Evolutionary conservation across 1,140 invertebrate species (phyloP), one percentile per base, ranked within the genome.

Genomic region (Choristoneura fumiferana): DNA sequence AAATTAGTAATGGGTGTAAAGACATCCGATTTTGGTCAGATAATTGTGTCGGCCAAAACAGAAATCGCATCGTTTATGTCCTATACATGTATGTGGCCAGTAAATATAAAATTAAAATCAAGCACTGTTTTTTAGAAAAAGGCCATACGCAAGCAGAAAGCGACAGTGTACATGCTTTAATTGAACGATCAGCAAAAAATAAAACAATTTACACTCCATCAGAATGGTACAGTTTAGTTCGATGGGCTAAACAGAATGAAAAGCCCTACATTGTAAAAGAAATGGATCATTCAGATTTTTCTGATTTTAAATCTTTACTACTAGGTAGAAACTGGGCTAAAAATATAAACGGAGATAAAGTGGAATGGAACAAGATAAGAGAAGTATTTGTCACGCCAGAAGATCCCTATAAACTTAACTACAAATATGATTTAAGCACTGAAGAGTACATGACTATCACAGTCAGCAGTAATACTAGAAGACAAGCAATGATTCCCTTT

Each of bases 11-110:
- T 17, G 69, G 60, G 4, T 54, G 63, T 12, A 78, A 66, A 17
- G 63, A 80, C 49, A 72, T 80, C 37, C 43, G 59, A 15, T 75
- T 81, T 64, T 80, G 73, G 60, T 73, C 69, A 4, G 76, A 81
- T 49, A 81, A 79, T 56, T 83, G 78, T 60, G 40, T 61, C 4
- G 75, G 77, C 10, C 73, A 81, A 63, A 82, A 81, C 58, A 59
- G 69, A 33, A 80, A 83, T 56, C 65, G 67, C 14, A 73, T 54
- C 34, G 37, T 81, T 13, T 76, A 65, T 62, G 49, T 57, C 1
- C 39, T 77, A 57, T 75, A 65, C 49, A 59, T 63, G 10, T 62
- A 70, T 54, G 63, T 69, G 2, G 57, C 62, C 10, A 54, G 64
- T 12, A 49, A 43, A 12, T 71, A 62, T 54, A 60, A 70, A 4